Evolutionary conservation across 2,888 invertebrate genomes (phyloP).

Genomic region (Drosophila bunnanda): DNA sequence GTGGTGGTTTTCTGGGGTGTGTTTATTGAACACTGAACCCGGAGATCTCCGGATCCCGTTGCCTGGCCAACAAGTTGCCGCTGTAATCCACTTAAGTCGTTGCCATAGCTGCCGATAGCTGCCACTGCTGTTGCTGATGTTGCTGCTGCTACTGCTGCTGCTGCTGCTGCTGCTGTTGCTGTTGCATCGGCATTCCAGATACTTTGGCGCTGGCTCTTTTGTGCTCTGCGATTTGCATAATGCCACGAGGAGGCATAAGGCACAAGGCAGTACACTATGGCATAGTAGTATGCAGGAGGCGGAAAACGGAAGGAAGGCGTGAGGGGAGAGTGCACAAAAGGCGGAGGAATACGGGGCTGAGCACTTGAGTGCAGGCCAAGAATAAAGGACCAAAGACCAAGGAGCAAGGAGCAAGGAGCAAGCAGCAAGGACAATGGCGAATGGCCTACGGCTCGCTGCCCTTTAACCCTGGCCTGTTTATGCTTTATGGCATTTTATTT

Average conservation of each 20-base stretch:
- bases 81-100: conserved; percentile 71
- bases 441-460: conserved; percentile 26
- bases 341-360: conserved; percentile 20
- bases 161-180: conserved; percentile 27
- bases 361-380: conserved; percentile 43
- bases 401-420: conserved; percentile 16
- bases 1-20: conserved; percentile 18
- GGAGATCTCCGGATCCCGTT: conserved; percentile 28
- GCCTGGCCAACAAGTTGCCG: conserved; percentile 65
- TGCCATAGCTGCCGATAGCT: conserved; percentile 44
- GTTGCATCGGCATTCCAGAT: conserved; percentile 41
- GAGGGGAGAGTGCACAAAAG: conserved; percentile 16
- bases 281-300: not conserved
- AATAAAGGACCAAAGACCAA: conserved; percentile 30
- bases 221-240: conserved; percentile 44
- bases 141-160: conserved; percentile 27
- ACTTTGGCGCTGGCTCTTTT: conserved; percentile 44
- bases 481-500: conserved; percentile 67
- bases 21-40: conserved; percentile 43
- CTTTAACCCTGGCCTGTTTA: conserved; percentile 41
- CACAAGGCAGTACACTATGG: not conserved
- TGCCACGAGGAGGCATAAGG: conserved; percentile 23
- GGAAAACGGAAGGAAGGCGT: not conserved
- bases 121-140: conserved; percentile 23
- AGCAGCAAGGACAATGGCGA: conserved; percentile 36